Evolutionary conservation across 2,797 vertebrate species (phyloP).

Genomic region (Apodemus agrarius): DNA sequence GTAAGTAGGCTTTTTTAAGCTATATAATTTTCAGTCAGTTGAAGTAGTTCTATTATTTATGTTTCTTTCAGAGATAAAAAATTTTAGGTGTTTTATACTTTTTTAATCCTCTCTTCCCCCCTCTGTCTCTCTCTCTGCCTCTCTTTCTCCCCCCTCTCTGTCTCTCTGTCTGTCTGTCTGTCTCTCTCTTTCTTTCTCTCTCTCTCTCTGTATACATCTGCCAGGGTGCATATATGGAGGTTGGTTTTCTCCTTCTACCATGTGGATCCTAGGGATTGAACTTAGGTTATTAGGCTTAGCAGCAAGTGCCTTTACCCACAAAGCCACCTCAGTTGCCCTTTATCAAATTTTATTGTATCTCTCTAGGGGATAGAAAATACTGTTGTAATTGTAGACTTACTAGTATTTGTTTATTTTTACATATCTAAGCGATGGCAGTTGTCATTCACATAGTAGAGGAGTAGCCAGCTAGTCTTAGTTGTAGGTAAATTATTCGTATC

Average conservation of each 20-base stretch:
- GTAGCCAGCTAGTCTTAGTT: neutral
- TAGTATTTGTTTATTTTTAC: conserved; percentile 47
- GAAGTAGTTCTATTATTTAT: conserved; percentile 59
- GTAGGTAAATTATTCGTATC: conserved; percentile 23
- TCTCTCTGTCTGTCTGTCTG: neutral
- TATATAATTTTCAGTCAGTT: conserved; percentile 53
- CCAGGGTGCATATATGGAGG: neutral
- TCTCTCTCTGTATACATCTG: neutral
- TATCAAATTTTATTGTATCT: conserved; percentile 1
- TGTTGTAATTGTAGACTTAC: conserved; percentile 8
- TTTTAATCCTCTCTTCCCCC: too few species aligned
- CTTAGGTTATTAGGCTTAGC: neutral
- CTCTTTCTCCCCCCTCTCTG: neutral
- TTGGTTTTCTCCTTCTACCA: neutral
- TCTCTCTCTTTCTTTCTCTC: neutral
- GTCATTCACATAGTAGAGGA: conserved; percentile 33
- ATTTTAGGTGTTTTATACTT: neutral
- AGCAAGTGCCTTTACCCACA: neutral
- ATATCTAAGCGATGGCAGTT: conserved; percentile 22
- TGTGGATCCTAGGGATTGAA: neutral
- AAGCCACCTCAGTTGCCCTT: neutral
- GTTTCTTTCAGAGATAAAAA: conserved; percentile 29
- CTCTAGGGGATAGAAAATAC: conserved; percentile 37
- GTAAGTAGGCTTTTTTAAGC: conserved; percentile 12
- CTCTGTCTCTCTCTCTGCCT: neutral